Evolutionary conservation across 2,113 vertebrate species (phyloP), one percentile per base, ranked within the genome.

Genomic region (Nettapus auritus): DNA sequence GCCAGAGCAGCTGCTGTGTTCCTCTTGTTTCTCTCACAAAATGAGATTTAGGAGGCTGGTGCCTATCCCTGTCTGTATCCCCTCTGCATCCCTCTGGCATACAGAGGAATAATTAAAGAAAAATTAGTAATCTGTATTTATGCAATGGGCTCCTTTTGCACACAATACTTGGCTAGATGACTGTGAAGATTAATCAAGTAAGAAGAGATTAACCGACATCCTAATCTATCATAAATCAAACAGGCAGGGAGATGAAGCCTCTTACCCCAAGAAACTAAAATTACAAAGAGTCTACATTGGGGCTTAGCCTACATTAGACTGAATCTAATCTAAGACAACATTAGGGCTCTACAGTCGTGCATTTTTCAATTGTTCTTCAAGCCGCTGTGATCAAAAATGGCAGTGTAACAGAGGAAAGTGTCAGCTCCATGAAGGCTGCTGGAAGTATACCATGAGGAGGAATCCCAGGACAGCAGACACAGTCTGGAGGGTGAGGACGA

Each of bases 401-500:
- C 23, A 11, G 26, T 60, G 40, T 59, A 75, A 46, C n/a, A 23
- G 31, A 44, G 38, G 52, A 60, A 63, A 78, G 34, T 64, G 44
- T 33, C 76, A 38, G 20, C 46, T 22, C 16, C 31, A 26, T 53
- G 38, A 22, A 52, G 25, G 31, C 18, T 25, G 33, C 48, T 42
- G 25, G 48, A 53, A 40, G 40, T 28, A 96, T 97, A 98, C 98
- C 98, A 79, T 95, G 77, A 98, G 98, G 83, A 98, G 48, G 91
- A 98, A 98, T 44, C 97, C 97, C 15, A 98, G 68, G 5, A 97
- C 86, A 9, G 96, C 98, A 21, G 98, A 97, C 26, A 96, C 81
- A 6, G 98, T 80, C 96, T 98, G 98, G 63, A 99, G 96, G 18
- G 98, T 50, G 52, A 98, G 90, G 68, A 98, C 63, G 33, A 71